A percentile compares a stretch with the other conserved stretches of the same genome.
These are phyloP conservation scores for Microcebus murinus DNA, from an alignment of 2,113 vertebrate species.

Conservation along the genomic window DNA sequence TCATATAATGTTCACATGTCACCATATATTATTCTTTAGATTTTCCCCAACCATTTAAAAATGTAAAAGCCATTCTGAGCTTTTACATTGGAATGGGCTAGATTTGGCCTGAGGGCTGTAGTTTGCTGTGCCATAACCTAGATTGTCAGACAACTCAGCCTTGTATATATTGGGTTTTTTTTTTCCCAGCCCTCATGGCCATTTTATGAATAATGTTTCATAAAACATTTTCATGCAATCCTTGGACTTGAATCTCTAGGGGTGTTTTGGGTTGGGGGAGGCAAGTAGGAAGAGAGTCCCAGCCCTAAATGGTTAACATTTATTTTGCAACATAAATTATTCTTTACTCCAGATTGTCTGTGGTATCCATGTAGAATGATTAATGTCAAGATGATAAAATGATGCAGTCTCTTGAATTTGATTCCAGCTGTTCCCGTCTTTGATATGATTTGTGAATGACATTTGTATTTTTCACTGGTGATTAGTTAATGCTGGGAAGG, in stretches of 20 bases:
- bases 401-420: conserved; percentile 64
- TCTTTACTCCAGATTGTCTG: conserved; percentile 66
- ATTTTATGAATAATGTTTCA: conserved; percentile 56
- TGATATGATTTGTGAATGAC: conserved; percentile 72
- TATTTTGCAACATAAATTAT: conserved; percentile 73
- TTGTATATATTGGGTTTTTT: background rate
- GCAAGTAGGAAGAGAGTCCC: background rate
- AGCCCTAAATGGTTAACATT: conserved; percentile 72
- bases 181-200: background rate
- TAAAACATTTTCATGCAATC: conserved; percentile 52
- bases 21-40: conserved; percentile 1
- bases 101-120: background rate
- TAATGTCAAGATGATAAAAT: conserved; percentile 74
- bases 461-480: conserved; percentile 74
- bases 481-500: conserved; percentile 78
- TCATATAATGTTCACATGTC: background rate
- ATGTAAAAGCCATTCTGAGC: background rate
- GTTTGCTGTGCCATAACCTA: background rate
- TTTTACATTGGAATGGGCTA: background rate
- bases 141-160: background rate
- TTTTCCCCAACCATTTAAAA: background rate
- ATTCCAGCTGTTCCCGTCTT: conserved; percentile 72
- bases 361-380: conserved; percentile 58
- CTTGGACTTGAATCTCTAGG: conserved; percentile 12
- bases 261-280: background rate